phyloP scores from a whole-genome alignment of 2,113 vertebrate species.

The Trinectes maculatus region DNA sequence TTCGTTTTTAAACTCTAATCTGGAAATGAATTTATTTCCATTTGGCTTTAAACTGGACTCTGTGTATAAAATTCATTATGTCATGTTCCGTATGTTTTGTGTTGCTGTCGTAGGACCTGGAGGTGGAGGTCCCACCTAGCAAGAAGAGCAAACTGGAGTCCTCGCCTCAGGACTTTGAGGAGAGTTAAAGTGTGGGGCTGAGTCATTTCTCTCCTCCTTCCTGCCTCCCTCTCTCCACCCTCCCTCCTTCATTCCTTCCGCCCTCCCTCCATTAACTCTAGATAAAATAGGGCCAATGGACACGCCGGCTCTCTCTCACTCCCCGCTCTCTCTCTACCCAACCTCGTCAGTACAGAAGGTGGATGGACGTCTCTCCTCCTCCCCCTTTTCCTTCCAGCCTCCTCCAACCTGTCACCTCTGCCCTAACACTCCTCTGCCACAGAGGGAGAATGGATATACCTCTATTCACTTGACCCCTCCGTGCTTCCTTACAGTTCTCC shows the following conservation, averaged over 20 bases:
- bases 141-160: conserved; percentile 96
- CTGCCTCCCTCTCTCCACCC: conserved; percentile 12
- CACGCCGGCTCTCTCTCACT: conserved; percentile 41
- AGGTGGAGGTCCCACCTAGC: conserved; percentile 88
- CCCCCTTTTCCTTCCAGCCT: background rate
- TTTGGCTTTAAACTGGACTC: background rate
- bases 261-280: conserved; percentile 67
- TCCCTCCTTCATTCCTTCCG: conserved; percentile 14
- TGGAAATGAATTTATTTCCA: no score
- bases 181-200: conserved; percentile 85
- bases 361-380: background rate
- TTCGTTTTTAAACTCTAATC: no score
- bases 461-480: conserved; percentile 67
- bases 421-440: conserved; percentile 61
- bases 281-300: conserved; percentile 70
- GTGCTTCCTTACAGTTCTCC: conserved; percentile 70
- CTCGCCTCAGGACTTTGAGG: conserved; percentile 89
- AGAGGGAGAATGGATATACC: conserved; percentile 74
- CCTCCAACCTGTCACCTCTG: background rate
- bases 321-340: background rate
- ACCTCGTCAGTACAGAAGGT: no score
- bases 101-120: conserved; percentile 84
- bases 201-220: conserved; percentile 46
- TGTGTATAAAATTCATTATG: background rate
- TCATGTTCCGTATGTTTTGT: background rate